Percentiles rank a stretch among this genome's conserved stretches.
These are phyloP conservation scores for Dicerorhinus sumatrensis DNA, from an alignment of 2,113 vertebrate species.

Conservation along the genomic window DNA sequence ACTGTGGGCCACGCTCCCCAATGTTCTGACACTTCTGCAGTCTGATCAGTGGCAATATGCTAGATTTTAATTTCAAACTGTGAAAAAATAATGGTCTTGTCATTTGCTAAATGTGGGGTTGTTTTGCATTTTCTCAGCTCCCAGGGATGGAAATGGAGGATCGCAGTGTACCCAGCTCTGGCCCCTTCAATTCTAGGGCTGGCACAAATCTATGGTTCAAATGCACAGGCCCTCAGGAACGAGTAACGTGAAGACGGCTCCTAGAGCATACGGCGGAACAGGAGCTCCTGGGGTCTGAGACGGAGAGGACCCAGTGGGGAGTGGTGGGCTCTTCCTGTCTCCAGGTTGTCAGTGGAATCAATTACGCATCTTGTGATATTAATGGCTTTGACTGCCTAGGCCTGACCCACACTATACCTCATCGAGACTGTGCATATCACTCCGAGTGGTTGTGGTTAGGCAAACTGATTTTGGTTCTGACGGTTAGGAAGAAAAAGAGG, in stretches of 20 bases:
- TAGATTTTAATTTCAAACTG: conserved; percentile 82
- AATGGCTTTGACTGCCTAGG: not conserved
- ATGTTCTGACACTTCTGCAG: conserved; percentile 70
- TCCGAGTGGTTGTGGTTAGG: not conserved
- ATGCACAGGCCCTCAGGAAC: not conserved
- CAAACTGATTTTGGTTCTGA: not conserved
- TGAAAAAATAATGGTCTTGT: conserved; percentile 86
- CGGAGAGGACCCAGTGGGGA: not conserved
- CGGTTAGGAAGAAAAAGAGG: not conserved
- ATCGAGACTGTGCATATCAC: not conserved
- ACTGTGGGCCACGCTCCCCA: conserved; percentile 15
- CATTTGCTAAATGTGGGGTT: conserved; percentile 85
- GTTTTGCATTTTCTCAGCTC: conserved; percentile 84
- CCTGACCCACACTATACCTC: not conserved
- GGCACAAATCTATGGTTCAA: not conserved
- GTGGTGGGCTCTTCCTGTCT: not conserved
- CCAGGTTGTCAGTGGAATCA: rapidly evolving
- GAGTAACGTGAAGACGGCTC: rapidly evolving
- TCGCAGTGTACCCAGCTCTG: conserved; percentile 21
- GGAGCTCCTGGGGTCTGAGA: rapidly evolving
- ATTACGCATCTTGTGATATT: not conserved
- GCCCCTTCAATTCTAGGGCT: not conserved
- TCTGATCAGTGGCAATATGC: conserved; percentile 77
- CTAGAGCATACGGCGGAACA: not conserved
- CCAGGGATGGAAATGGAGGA: conserved; percentile 85